Evolutionary conservation across 1,140 invertebrate species (phyloP).

Genomic region (Rhagoletis zephyria): DNA sequence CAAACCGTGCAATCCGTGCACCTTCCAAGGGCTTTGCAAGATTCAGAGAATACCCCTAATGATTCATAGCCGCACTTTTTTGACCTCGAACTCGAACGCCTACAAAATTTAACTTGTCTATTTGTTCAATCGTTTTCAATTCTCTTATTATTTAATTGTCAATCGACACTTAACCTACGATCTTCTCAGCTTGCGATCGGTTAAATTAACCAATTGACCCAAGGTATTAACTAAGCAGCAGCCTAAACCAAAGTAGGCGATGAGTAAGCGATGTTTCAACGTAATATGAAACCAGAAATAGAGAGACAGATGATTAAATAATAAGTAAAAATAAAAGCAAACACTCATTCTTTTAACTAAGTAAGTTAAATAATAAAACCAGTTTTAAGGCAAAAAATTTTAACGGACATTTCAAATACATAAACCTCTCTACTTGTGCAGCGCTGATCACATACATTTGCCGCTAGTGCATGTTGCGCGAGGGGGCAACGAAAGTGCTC

Average conservation of each 20-base stretch:
- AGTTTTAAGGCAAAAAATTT: background rate
- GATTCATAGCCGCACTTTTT: no score
- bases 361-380: conserved; percentile 15
- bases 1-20: no score
- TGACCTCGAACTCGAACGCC: background rate
- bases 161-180: conserved; percentile 41
- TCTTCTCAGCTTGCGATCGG: background rate
- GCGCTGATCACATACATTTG: background rate
- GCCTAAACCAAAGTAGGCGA: background rate
- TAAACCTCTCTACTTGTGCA: background rate
- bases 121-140: conserved; percentile 31
- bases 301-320: background rate
- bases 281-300: background rate
- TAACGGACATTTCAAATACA: conserved; percentile 7
- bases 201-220: conserved; percentile 39
- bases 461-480: no score
- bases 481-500: background rate
- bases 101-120: background rate
- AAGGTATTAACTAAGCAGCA: background rate
- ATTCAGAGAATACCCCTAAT: no score
- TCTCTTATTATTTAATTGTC: conserved; percentile 2
- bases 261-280: conserved; percentile 29
- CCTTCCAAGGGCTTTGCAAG: no score
- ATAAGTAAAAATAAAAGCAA: conserved; percentile 1
- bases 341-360: background rate